Evolutionary conservation across 2,888 invertebrate genomes (phyloP), one percentile per base, ranked within the genome.

Genomic region (Vanessa cardui): DNA sequence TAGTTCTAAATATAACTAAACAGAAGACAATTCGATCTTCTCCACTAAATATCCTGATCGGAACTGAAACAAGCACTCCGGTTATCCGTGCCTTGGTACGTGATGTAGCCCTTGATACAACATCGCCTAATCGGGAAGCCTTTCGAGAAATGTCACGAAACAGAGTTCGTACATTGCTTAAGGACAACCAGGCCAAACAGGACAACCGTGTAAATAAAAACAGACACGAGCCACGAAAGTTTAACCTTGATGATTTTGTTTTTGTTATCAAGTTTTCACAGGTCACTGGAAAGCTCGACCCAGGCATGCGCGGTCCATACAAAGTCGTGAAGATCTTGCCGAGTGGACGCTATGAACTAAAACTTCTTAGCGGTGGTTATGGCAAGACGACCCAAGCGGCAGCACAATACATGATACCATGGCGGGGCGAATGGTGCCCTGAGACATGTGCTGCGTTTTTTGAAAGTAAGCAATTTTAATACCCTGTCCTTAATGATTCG

Each of bases 231-330:
- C 26, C 26, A 26, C 26, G 26, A 26, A 26, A 26, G 26, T 26
- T 26, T 26, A 26, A 26, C 21, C 12, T 69, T 6, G 47, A 64
- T 18, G 45, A 33, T 31, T 54, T 71, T 12, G 69, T 69, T 62
- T 71, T 68, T 66, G 65, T 69, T 4, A 62, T 44, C 5, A 72
- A 72, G 54, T 31, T 59, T 12, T 33, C 67, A 31, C 71, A 69
- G 20, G 46, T 47, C 0, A 68, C 60, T n/a, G 69, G 68, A 6
- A 68, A 70, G 60, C 66, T 70, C 6, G 64, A 71, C 45, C 62
- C 71, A 20, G 60, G 69, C 20, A 73, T 72, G 68, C 71, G 73
- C 6, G 73, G 71, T n/a, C 71, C 73, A 5, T 71, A 71, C 21
- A 44, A 67, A 5, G 68, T 71, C 18, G 26, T 68, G 6, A 66